Conservation (phyloP, 2,113 vertebrate genomes). For the Ascaphus truei region DNA sequence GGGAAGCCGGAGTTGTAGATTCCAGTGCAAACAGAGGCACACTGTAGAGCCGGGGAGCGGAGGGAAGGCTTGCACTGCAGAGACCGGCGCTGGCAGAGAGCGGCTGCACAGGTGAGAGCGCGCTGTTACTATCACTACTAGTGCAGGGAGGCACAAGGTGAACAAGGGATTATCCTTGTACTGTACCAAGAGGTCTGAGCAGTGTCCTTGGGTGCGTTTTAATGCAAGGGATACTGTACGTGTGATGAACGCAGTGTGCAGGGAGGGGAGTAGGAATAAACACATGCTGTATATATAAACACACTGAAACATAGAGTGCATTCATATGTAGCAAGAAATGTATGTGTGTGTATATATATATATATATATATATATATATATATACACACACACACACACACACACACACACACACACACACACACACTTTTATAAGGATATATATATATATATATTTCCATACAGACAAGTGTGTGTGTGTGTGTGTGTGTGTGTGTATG, state of each 20-base stretch:
- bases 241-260: background rate
- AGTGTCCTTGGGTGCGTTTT: background rate
- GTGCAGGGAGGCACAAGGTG: background rate
- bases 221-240: background rate
- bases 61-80: background rate
- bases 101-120: constrained; percentile 14
- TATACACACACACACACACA: too few species aligned
- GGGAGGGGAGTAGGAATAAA: background rate
- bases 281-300: too few species aligned
- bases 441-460: too few species aligned
- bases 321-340: too few species aligned
- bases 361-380: too few species aligned
- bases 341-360: too few species aligned
- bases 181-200: too few species aligned
- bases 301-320: too few species aligned
- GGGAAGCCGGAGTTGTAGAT: background rate
- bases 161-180: background rate
- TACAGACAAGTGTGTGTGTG: too few species aligned
- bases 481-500: too few species aligned
- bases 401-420: too few species aligned
- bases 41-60: constrained; percentile 8
- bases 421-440: too few species aligned
- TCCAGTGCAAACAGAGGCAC: background rate
- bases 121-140: background rate
- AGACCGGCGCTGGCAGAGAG: background rate